Evolutionary conservation across 1,140 invertebrate species (phyloP).

Genomic region (Carcinoscorpius rotundicauda): DNA sequence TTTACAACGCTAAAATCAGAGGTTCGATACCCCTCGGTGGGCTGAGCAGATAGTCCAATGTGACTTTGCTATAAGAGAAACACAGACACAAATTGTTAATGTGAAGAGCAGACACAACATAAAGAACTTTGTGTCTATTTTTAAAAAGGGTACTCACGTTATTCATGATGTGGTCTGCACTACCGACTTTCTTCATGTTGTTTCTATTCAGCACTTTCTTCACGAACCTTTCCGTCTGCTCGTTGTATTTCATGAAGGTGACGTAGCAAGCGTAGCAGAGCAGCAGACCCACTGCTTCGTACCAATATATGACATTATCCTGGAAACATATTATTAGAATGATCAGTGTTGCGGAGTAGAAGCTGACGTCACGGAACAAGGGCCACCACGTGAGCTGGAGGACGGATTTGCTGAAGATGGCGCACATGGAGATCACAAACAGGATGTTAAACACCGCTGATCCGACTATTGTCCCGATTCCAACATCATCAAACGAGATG

Average conservation of each 20-base stretch:
- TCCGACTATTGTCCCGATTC: constrained; percentile 65
- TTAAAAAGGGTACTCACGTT: constrained; percentile 20
- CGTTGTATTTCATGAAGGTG: constrained; percentile 86
- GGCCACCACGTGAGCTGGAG: constrained; percentile 86
- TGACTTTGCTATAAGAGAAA: too few species aligned
- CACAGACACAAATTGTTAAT: too few species aligned
- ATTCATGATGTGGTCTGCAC: constrained; percentile 58
- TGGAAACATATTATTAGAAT: constrained; percentile 87
- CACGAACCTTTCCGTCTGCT: constrained; percentile 51
- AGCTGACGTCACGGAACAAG: constrained; percentile 85
- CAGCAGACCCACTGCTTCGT: constrained; percentile 77
- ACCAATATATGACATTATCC: constrained; percentile 79
- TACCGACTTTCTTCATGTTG: constrained; percentile 79
- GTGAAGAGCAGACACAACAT: too few species aligned
- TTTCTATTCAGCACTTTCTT: constrained; percentile 80
- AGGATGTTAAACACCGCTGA: constrained; percentile 91
- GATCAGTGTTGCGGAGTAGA: constrained; percentile 83
- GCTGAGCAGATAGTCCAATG: too few species aligned
- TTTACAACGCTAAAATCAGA: too few species aligned
- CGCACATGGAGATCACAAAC: constrained; percentile 90
- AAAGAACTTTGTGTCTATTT: too few species aligned
- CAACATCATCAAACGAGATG: constrained; percentile 77
- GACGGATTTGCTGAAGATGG: constrained; percentile 75
- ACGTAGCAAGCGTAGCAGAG: constrained; percentile 73
- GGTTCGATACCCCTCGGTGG: too few species aligned